Percentiles rank a stretch among this genome's conserved stretches.
Evolutionary conservation across 2,113 vertebrate genomes (phyloP).

Genomic region (Microtus pennsylvanicus): DNA sequence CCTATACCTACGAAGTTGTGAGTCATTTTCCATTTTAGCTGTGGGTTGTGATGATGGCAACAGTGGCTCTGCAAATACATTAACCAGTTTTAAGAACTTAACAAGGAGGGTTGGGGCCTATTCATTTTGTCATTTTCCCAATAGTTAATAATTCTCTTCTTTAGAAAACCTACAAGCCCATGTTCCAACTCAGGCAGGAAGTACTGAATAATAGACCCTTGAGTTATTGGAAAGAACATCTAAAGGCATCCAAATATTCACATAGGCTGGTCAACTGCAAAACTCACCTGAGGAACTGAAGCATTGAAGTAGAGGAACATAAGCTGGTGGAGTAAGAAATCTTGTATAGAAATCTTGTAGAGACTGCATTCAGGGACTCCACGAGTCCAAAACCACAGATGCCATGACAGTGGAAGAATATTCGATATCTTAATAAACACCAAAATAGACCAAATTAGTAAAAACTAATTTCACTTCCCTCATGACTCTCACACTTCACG

Average conservation of each 20-base stretch:
- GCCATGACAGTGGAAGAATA: neutral
- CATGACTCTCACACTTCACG: neutral
- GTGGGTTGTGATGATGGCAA: neutral
- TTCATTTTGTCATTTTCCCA: neutral
- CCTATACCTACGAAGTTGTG: neutral
- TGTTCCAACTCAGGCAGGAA: conserved; percentile 5
- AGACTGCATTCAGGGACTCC: neutral
- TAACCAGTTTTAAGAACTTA: neutral
- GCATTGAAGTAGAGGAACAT: neutral
- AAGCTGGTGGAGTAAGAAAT: neutral
- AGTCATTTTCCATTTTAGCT: neutral
- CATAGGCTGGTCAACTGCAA: neutral
- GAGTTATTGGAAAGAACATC: neutral
- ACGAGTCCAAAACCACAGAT: neutral
- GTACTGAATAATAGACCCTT: neutral
- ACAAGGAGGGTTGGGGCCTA: neutral
- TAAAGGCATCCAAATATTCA: neutral
- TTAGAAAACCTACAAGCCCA: conserved; percentile 15
- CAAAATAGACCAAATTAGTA: neutral
- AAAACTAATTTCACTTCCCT: neutral
- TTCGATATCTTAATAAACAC: neutral
- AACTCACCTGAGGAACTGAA: neutral
- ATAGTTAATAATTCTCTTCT: neutral
- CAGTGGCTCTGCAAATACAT: conserved; percentile 11
- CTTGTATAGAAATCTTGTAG: neutral